Evolutionary conservation across 1,140 invertebrate genomes (phyloP).

Genomic region (Diorhabda elongata): DNA sequence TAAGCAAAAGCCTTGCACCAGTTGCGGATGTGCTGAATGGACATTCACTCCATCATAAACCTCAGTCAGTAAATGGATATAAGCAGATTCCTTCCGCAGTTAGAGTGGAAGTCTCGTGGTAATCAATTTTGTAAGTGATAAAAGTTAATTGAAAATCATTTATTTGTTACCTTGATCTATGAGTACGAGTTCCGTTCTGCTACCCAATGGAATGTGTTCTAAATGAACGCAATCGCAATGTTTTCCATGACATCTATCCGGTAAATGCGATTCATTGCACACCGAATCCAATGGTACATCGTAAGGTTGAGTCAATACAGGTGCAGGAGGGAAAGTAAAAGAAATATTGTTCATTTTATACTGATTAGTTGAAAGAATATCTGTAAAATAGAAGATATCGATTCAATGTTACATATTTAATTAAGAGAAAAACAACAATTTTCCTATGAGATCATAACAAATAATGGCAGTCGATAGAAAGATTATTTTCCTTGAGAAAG

Average conservation of each 20-base stretch:
- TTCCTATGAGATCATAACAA: too few relatives aligned
- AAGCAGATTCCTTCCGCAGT: too few relatives aligned
- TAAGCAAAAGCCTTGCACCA: too few relatives aligned
- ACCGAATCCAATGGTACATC: slow-evolving; percentile 54
- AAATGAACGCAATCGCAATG: slow-evolving; percentile 64
- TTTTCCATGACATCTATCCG: slow-evolving; percentile 45
- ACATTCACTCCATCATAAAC: too few relatives aligned
- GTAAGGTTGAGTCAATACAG: slow-evolving; percentile 58
- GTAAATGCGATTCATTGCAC: slow-evolving; percentile 49
- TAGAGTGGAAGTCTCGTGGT: too few relatives aligned
- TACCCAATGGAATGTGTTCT: slow-evolving; percentile 56
- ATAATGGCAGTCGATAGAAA: too few relatives aligned
- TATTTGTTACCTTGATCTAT: slow-evolving; percentile 61
- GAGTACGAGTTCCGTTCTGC: slow-evolving; percentile 63
- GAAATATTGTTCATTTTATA: slow-evolving; percentile 60
- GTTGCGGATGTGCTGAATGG: too few relatives aligned
- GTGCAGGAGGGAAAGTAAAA: slow-evolving; percentile 66
- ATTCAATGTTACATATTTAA: not conserved
- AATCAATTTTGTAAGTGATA: not conserved
- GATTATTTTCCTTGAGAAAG: too few relatives aligned
- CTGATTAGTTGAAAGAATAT: not conserved
- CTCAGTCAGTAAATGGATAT: too few relatives aligned
- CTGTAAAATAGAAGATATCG: not conserved
- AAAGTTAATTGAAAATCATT: slow-evolving; percentile 1
- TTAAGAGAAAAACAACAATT: too few relatives aligned